phyloP scores from a whole-genome alignment of 1,140 invertebrate genomes.

The Pissodes strobi region DNA sequence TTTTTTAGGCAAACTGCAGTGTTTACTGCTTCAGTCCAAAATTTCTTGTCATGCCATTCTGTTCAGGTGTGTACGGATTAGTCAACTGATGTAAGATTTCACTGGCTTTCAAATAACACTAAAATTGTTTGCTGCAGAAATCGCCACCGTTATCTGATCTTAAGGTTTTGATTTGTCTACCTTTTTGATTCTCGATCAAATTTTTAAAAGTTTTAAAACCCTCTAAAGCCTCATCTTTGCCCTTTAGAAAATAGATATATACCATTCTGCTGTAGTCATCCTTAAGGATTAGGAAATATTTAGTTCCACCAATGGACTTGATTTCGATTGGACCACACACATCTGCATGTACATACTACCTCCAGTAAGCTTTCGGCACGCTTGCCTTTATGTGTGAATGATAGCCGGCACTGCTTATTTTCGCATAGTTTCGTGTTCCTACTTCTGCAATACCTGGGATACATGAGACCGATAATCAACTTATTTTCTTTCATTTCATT shows the following conservation, averaged over 20 bases:
- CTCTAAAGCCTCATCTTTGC: conserved; percentile 45
- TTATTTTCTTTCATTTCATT: no score
- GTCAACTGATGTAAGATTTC: conserved; percentile 44
- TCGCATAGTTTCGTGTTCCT: no score
- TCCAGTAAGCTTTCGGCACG: conserved; percentile 41
- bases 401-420: conserved; percentile 47
- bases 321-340: conserved; percentile 48
- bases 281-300: conserved; percentile 54
- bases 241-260: conserved; percentile 52
- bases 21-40: no score
- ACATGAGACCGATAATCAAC: no score
- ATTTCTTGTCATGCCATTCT: no score
- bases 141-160: conserved; percentile 42
- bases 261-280: conserved; percentile 53
- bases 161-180: conserved; percentile 48
- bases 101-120: conserved; percentile 39
- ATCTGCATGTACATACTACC: conserved; percentile 50
- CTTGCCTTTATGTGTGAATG: conserved; percentile 39
- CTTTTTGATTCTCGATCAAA: conserved; percentile 43
- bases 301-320: conserved; percentile 44
- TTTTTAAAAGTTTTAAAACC: conserved; percentile 45
- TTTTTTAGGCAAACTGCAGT: no score
- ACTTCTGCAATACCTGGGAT: no score
- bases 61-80: no score
- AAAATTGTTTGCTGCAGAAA: conserved; percentile 42